Conservation (phyloP, 2,113 vertebrate species). For the Mormoops blainvillei region DNA sequence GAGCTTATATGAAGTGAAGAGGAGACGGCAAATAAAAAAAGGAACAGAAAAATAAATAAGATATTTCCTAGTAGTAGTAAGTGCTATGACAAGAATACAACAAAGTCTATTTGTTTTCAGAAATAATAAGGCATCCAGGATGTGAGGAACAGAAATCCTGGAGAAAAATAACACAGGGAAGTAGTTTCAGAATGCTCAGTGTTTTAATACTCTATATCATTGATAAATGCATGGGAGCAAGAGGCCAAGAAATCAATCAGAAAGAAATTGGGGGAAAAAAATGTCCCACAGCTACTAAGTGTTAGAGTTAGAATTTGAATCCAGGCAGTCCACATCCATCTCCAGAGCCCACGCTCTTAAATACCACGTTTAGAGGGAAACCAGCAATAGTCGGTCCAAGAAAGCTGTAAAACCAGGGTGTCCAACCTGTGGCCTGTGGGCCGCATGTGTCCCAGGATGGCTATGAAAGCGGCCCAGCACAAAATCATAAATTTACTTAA, state of each 20-base stretch:
- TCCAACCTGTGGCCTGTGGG: background rate
- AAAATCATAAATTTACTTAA: too few species aligned
- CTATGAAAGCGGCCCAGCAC: too few species aligned
- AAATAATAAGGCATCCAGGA: background rate
- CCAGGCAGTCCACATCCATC: background rate
- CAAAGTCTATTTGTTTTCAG: background rate
- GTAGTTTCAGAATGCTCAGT: background rate
- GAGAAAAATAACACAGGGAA: background rate
- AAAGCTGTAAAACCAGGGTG: background rate
- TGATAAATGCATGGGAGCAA: background rate
- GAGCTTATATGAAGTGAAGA: background rate
- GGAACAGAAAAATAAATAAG: background rate
- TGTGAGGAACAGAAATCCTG: background rate
- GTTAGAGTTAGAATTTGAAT: background rate
- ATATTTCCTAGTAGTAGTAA: background rate
- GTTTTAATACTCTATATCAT: background rate
- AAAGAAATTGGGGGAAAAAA: background rate
- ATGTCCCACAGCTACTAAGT: background rate
- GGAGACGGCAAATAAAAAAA: background rate
- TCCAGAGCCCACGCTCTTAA: background rate
- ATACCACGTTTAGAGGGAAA: background rate
- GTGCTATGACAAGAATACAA: background rate
- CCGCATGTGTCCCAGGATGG: background rate
- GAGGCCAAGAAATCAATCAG: conserved; percentile 2
- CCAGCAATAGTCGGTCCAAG: background rate